Percentiles rank a stretch among this genome's conserved stretches.
Conservation (phyloP, 2,888 invertebrate species). For the Drosophila rubida region DNA sequence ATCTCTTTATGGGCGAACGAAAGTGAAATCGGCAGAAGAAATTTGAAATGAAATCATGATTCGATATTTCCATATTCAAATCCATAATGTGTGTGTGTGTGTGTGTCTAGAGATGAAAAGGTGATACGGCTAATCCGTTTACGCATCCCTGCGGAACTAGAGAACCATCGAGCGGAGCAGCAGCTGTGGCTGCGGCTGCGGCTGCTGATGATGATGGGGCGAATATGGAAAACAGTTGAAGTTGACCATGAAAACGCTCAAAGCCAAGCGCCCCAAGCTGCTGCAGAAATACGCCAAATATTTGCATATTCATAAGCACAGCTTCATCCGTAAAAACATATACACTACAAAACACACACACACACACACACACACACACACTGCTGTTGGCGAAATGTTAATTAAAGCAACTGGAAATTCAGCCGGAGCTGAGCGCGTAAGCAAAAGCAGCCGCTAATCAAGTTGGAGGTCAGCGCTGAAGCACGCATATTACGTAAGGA, state of each 20-base stretch:
- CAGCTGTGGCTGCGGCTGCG: constrained; percentile 1
- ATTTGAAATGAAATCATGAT: constrained; percentile 24
- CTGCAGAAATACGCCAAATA: constrained; percentile 48
- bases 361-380: constrained; percentile 10
- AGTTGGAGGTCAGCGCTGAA: constrained; percentile 73
- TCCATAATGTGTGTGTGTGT: background rate
- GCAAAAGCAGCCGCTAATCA: constrained; percentile 66
- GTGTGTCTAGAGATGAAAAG: constrained; percentile 24
- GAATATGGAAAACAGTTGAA: constrained; percentile 50
- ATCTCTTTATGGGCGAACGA: constrained; percentile 26
- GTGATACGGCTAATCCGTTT: constrained; percentile 21
- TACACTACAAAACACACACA: constrained; percentile 16
- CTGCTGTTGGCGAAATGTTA: constrained; percentile 62
- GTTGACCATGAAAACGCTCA: constrained; percentile 65
- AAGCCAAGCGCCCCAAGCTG: constrained; percentile 46
- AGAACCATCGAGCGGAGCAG: background rate
- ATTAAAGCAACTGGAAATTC: constrained; percentile 65
- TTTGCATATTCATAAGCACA: constrained; percentile 64
- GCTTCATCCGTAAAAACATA: constrained; percentile 30
- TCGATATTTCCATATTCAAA: constrained; percentile 17
- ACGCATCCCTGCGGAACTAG: background rate
- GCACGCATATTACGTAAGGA: constrained; percentile 67
- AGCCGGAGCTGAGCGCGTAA: constrained; percentile 41
- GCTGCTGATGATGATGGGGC: constrained; percentile 28
- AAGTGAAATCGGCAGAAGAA: constrained; percentile 72